Conservation (phyloP, 2,797 vertebrate species). For the Peromyscus attwateri region DNA sequence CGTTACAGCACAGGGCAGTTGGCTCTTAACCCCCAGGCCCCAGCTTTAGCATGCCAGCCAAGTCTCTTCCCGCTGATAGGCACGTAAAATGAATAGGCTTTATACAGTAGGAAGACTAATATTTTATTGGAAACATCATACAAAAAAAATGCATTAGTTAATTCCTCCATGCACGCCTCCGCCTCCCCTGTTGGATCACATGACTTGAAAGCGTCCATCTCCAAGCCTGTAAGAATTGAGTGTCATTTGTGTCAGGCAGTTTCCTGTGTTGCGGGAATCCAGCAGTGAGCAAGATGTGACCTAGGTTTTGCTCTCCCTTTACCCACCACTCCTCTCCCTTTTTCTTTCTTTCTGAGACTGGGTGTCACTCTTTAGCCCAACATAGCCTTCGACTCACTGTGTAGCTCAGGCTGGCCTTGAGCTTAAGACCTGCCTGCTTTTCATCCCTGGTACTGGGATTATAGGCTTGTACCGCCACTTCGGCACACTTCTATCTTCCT, state of each 20-base stretch:
- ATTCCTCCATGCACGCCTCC: not conserved
- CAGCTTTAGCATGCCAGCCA: not conserved
- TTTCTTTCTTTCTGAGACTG: not conserved
- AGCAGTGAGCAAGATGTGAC: not conserved
- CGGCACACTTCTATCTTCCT: not conserved
- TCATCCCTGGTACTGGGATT: not conserved
- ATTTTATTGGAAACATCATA: not conserved
- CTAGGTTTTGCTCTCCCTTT: not conserved
- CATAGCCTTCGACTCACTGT: not conserved
- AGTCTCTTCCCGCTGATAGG: not conserved
- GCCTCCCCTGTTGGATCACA: too few relatives aligned
- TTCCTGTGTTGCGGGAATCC: not conserved
- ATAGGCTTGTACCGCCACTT: not conserved
- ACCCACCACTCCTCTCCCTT: not conserved
- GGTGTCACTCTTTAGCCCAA: not conserved
- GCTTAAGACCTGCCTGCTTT: not conserved
- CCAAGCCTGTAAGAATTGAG: not conserved
- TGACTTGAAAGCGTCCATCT: not conserved
- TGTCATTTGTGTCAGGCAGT: not conserved
- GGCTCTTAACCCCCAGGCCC: not conserved
- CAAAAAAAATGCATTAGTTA: not conserved
- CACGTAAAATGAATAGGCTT: not conserved
- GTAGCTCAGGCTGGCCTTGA: not conserved
- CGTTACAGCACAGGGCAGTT: not conserved
- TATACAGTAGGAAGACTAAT: not conserved